phyloP scores from a whole-genome alignment of 1,140 invertebrate species.

The Drosophila pseudoananassae region DNA sequence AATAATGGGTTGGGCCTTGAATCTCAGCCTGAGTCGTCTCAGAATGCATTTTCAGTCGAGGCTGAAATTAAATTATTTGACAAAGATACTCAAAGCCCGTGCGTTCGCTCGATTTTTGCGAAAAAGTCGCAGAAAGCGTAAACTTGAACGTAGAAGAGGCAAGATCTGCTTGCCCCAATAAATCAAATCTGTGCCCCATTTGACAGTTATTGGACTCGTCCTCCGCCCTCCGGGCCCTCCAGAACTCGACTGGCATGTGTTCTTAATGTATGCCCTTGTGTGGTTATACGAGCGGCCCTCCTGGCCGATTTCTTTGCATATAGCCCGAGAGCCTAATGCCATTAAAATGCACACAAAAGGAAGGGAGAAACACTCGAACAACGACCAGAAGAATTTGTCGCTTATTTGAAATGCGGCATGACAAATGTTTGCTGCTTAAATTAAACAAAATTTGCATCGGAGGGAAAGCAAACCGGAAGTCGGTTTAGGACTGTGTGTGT shows the following conservation, averaged over 20 bases:
- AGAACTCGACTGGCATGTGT: background rate
- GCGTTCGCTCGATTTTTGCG: background rate
- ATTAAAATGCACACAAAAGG: slow-evolving; percentile 36
- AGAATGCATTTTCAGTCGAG: slow-evolving; percentile 69
- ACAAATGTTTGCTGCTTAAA: slow-evolving; percentile 37
- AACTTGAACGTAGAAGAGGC: slow-evolving; percentile 17
- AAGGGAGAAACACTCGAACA: background rate
- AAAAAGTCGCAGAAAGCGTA: slow-evolving; percentile 12
- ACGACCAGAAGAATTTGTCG: slow-evolving; percentile 29
- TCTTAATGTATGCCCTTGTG: background rate
- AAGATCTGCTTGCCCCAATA: slow-evolving; percentile 53
- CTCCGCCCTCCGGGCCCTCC: slow-evolving; percentile 6
- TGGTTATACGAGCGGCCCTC: background rate
- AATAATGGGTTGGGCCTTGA: slow-evolving; percentile 38
- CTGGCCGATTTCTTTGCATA: background rate
- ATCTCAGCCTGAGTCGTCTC: slow-evolving; percentile 6
- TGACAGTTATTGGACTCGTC: slow-evolving; percentile 38
- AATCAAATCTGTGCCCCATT: slow-evolving; percentile 55
- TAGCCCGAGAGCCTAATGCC: slow-evolving; percentile 17
- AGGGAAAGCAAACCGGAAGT: slow-evolving; percentile 2
- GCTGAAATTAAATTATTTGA: slow-evolving; percentile 77
- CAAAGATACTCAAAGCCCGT: slow-evolving; percentile 56
- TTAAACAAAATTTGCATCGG: slow-evolving; percentile 27
- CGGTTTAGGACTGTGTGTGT: background rate
- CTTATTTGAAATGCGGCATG: slow-evolving; percentile 34